Evolutionary conservation across 2,797 vertebrate genomes (phyloP), one percentile per base, ranked within the genome.

Genomic region (Gobio occitaniae): DNA sequence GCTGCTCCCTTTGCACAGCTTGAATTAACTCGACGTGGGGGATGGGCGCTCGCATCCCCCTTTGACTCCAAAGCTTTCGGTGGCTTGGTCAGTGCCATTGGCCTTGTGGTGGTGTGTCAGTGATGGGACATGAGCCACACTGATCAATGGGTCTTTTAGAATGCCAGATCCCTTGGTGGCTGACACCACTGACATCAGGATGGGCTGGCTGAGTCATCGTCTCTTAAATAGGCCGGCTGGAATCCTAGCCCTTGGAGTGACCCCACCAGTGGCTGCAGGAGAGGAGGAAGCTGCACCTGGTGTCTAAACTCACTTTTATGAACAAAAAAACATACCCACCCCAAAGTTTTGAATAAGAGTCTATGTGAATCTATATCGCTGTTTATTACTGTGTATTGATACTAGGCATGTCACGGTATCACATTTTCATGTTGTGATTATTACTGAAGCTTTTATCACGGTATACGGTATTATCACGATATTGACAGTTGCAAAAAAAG

Each of bases 1-100:
- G 91, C 90, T 93, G 93, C 92, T 95, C 93, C 93, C 93, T 95
- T 86, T 90, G 91, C 93, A 92, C 94, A 89, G 91, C 94, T 95
- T 71, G 93, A 95, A 94, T 93, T 93, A 92, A 91, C 90, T 91
- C 87, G 88, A 89, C 90, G 87, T 82, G 90, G 89, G 91, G 92
- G 92, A 91, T 92, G 93, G 92, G 90, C 90, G 89, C 84, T 86
- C 65, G 86, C 84, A 89, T 91, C 82, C 75, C 44, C 50, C 13
- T n/a, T 85, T 41, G 41, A 86, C 86, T 88, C 66, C 19, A 36
- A 87, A 90, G 90, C 87, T 91, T 88, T 85, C 87, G 85, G 82
- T 87, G 85, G 89, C 79, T 68, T 86, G 88, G 89, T 90, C 85
- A 88, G 78, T 93, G 90, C 86, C 91, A 90, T 86, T 92, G 91